Base-by-base conservation (phyloP, 2,797 vertebrate genomes). In the Semaprochilodus insignis region DNA sequence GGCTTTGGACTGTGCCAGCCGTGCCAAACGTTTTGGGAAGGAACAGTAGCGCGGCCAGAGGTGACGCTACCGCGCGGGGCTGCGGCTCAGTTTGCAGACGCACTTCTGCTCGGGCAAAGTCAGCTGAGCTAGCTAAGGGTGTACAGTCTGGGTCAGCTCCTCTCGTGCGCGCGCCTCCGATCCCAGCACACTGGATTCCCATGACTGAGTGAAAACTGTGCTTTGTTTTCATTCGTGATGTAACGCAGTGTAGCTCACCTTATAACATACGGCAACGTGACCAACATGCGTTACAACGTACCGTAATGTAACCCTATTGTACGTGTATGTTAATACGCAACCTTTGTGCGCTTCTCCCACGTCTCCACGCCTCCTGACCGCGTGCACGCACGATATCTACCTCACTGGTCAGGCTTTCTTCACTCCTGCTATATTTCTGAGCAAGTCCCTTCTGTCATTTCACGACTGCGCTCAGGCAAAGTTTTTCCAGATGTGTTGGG, bases 1-100 rank as follows among this genome's bases (percentile, higher is more conserved):
- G 84, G 84, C 88, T 84, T 80, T 54, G 36, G 83, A 81, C 72
- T 7, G 63, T 87, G 92, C 90, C 92, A 93, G 81, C 70, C 6
- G 63, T 88, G 92, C 90, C 92, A 93, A 88, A 90, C 79, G 6
- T 31, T 27, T 88, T 85, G 84, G 25, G 52, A 83, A 83, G 71
- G 81, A 80, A 34, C 17, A 70, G 81, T 27, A 74, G 75, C 80
- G 74, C 62, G 48, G 70, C 66, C 48, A 25, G 86, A 86, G 77
- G 81, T 82, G 89, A 87, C 36, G 81, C 88, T 87, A 87, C 90
- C 23, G 75, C 81, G 87, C 63, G 31, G 27, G 70, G 69, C 40
- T 63, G 65, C 71, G 25, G 51, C 54, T 76, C 69, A 21, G 75
- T 57, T 79, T 60, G 77, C 67, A 77, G 31, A 77, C 72, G 70